Percentiles rank a stretch among this genome's conserved stretches.
These are phyloP conservation scores for Drosophila phalerata DNA, from an alignment of 2,888 invertebrate species.

Conservation along the genomic window DNA sequence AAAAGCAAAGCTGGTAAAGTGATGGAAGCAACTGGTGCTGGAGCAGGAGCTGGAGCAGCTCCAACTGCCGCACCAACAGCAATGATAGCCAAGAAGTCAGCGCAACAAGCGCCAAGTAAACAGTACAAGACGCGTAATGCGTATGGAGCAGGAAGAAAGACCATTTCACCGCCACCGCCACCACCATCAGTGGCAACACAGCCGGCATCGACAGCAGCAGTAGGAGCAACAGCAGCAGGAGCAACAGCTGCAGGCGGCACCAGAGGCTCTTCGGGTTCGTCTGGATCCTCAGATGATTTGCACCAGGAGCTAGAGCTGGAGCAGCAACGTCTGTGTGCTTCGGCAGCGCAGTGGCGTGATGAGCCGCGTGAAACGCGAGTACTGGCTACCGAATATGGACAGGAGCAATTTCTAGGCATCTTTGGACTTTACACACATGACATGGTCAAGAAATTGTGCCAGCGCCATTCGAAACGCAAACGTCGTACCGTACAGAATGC, in stretches of 20 bases:
- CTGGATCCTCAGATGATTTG: conserved; percentile 76
- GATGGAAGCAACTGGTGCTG: conserved; percentile 11
- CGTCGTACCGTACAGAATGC: conserved; percentile 84
- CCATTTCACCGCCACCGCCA: conserved; percentile 29
- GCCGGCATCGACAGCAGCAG: background rate
- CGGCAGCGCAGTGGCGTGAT: conserved; percentile 73
- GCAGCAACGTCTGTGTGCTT: conserved; percentile 58
- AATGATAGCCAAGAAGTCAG: conserved; percentile 9
- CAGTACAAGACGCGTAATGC: conserved; percentile 54
- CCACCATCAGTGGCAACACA: conserved; percentile 9
- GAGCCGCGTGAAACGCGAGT: conserved; percentile 74
- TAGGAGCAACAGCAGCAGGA: background rate
- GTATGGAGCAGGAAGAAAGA: conserved; percentile 34
- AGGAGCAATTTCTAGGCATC: conserved; percentile 81
- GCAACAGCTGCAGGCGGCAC: background rate
- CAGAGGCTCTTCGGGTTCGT: conserved; percentile 16
- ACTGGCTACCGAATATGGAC: conserved; percentile 75
- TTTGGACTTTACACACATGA: conserved; percentile 83
- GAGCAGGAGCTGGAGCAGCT: conserved; percentile 1
- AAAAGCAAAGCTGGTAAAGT: conserved; percentile 38
- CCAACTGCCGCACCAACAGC: conserved; percentile 9
- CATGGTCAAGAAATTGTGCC: conserved; percentile 77
- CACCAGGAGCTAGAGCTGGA: conserved; percentile 67
- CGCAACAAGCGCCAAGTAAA: conserved; percentile 19
- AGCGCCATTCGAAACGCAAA: conserved; percentile 84